A percentile compares a stretch with the other conserved stretches of the same genome.
These are phyloP conservation scores for Hemibagrus guttatus DNA, from an alignment of 2,797 vertebrate species.

Conservation along the genomic window DNA sequence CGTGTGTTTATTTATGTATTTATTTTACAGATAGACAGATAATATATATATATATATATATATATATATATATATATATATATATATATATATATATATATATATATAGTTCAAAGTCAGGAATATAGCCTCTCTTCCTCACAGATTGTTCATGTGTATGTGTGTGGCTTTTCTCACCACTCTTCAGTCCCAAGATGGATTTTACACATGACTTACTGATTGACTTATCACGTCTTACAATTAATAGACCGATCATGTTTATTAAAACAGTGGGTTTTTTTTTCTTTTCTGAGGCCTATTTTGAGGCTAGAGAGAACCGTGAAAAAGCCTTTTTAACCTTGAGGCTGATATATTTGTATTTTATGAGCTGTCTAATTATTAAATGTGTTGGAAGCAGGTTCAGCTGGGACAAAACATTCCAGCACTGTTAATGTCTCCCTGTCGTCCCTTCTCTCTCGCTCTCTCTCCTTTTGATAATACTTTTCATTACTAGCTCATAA, in stretches of 20 bases:
- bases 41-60: no score
- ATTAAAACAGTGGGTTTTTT: slow-evolving; percentile 71
- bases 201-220: slow-evolving; percentile 70
- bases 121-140: slow-evolving; percentile 58
- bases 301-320: slow-evolving; percentile 57
- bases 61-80: no score
- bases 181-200: slow-evolving; percentile 67
- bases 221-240: slow-evolving; percentile 70
- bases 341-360: slow-evolving; percentile 60
- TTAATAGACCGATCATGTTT: slow-evolving; percentile 72
- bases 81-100: no score
- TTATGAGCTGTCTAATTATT: slow-evolving; percentile 81
- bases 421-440: slow-evolving; percentile 72
- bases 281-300: slow-evolving; percentile 67
- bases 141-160: slow-evolving; percentile 56
- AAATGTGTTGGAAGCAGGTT: slow-evolving; percentile 71
- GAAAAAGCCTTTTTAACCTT: slow-evolving; percentile 54
- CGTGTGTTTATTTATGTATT: no score
- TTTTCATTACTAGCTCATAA: slow-evolving; percentile 74
- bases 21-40: no score
- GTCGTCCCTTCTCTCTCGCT: slow-evolving; percentile 67
- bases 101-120: slow-evolving; percentile 51
- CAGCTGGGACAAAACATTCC: slow-evolving; percentile 75
- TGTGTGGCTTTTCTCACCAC: slow-evolving; percentile 41
- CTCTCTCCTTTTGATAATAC: slow-evolving; percentile 72